Base-by-base conservation (phyloP, 2,888 invertebrate genomes). In the Epiblema foenella region DNA sequence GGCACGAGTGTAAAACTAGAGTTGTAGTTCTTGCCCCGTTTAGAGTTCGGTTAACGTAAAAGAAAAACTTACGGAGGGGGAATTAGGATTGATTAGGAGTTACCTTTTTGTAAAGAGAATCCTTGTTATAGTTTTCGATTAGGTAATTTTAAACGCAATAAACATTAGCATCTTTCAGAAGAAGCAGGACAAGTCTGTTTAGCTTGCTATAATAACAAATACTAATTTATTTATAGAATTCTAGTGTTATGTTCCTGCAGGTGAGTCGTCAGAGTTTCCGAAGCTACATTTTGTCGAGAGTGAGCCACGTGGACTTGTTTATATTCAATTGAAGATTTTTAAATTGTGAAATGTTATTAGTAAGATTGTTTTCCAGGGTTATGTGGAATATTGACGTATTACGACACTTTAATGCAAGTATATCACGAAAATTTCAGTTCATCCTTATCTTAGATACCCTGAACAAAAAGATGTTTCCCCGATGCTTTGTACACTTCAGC, bases 21-120 rank as follows among this genome's bases (percentile, higher is more conserved):
- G 20, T 59, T 59, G 58, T 51, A 11, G 18, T 20, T 59, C 39
- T 59, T 59, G 39, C 39, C 39, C 20, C 39, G 39, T 59, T 59
- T 59, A 59, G 39, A 39, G 58, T 20, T 39, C 15, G n/a, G 15
- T 33, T 46, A n/a, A 46, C 46, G 7, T 46, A n/a, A 46, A 46
- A n/a, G 58, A 39, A 33, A 11, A 59, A 59, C 33, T 39, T 59
- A 18, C 51, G 2, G 2, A 39, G 20, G 39, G 58, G 58, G 58
- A 17, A 20, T 57, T 37, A 5, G 18, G 20, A 20, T 18, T 59
- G 58, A 59, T 59, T 59, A 59, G 39, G 39, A 59, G 58, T 18
- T 58, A 12, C 39, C 39, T 59, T 59, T 58, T 39, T n/a, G 46
- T 46, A 46, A 59, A 17, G 20, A 5, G 9, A 18, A 18, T n/a